Percentiles rank a stretch among this genome's conserved stretches.
Evolutionary conservation across 92 coral and sea anemone genomes (phyloP).

Genomic region (Metridium senile): DNA sequence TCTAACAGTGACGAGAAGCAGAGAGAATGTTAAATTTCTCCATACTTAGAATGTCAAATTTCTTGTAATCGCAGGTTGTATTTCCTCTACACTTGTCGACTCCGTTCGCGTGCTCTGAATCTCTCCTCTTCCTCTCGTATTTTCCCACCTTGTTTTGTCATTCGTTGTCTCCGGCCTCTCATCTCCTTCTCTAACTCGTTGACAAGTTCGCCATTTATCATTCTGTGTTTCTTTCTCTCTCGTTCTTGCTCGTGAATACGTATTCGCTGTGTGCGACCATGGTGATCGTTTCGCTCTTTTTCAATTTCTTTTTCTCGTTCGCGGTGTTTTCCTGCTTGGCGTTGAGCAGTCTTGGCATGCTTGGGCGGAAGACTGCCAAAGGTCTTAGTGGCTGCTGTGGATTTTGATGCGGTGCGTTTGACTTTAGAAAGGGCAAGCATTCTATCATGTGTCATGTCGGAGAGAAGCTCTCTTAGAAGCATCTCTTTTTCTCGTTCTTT

Average conservation of each 20-base stretch:
- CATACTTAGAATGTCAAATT: neutral
- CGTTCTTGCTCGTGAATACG: conserved; percentile 31
- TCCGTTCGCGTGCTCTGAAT: conserved; percentile 61
- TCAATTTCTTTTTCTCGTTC: conserved; percentile 29
- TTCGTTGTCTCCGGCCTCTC: conserved; percentile 68
- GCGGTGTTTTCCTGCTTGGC: conserved; percentile 12
- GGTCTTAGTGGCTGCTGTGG: neutral
- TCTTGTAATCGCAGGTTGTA: neutral
- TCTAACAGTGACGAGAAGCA: neutral
- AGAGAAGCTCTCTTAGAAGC: neutral
- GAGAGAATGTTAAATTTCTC: neutral
- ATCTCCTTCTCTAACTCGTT: conserved; percentile 61
- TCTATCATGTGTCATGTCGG: neutral
- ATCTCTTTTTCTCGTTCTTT: conserved; percentile 14
- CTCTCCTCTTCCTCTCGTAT: conserved; percentile 63
- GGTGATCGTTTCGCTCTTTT: conserved; percentile 26
- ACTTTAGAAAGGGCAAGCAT: neutral
- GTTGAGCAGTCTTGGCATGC: neutral
- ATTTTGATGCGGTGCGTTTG: neutral
- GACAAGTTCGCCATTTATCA: conserved; percentile 28
- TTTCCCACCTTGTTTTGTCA: conserved; percentile 42
- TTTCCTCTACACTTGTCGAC: neutral
- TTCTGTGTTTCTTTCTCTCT: conserved; percentile 56
- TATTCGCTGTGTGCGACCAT: conserved; percentile 19
- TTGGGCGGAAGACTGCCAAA: neutral